phyloP scores from a whole-genome alignment of 2,888 invertebrate genomes.

The Apodemia hepburni region DNA sequence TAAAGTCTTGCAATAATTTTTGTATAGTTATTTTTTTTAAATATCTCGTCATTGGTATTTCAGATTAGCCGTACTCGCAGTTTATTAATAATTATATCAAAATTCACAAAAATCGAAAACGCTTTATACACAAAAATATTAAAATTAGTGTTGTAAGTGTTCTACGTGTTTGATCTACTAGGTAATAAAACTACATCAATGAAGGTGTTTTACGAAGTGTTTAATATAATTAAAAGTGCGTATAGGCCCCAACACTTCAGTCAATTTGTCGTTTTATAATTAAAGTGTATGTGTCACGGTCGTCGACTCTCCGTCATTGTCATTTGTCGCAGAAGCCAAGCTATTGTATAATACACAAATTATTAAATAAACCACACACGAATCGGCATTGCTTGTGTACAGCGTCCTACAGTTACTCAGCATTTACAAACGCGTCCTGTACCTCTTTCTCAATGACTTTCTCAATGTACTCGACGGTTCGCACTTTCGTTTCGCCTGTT shows the following conservation, averaged over 20 bases:
- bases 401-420: conserved; percentile 54
- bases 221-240: conserved; percentile 30
- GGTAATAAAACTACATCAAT: conserved; percentile 18
- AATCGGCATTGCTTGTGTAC: conserved; percentile 69
- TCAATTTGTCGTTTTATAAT: conserved; percentile 34
- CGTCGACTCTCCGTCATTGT: conserved; percentile 6
- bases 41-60: neutral
- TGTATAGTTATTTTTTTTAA: neutral
- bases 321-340: conserved; percentile 59
- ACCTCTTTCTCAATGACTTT: conserved; percentile 98
- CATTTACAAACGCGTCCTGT: conserved; percentile 73
- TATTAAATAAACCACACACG: conserved; percentile 58
- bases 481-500: conserved; percentile 91
- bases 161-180: conserved; percentile 16
- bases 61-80: neutral
- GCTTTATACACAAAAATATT: conserved; percentile 15
- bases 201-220: conserved; percentile 30
- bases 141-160: conserved; percentile 17
- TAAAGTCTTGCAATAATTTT: neutral
- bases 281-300: conserved; percentile 26
- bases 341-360: conserved; percentile 54
- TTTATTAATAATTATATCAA: conserved; percentile 3
- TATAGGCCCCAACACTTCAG: conserved; percentile 30
- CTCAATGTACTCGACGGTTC: conserved; percentile 96
- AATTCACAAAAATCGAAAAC: neutral